Percentiles rank a stretch among this genome's conserved stretches.
Evolutionary conservation across 2,888 invertebrate genomes (phyloP).

Genomic region (Amblyjoppa proteus): DNA sequence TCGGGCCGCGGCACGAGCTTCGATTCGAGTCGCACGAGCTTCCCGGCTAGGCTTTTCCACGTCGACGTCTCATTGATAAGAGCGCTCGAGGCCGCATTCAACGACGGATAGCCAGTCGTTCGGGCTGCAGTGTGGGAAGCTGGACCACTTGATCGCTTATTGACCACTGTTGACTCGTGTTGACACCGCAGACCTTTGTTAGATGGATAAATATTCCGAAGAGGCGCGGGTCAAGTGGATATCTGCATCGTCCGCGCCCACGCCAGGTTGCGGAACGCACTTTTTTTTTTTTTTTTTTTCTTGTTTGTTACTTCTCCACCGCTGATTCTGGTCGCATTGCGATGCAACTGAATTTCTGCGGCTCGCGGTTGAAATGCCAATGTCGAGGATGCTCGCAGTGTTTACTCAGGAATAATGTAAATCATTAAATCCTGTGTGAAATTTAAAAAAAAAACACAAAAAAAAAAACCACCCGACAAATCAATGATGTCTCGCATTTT

Average conservation of each 20-base stretch:
- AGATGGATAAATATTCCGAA: constrained; percentile 82
- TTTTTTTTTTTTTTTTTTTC: constrained; percentile 1
- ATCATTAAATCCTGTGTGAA: no score
- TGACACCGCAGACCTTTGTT: constrained; percentile 84
- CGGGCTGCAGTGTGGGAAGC: constrained; percentile 80
- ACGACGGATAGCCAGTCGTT: constrained; percentile 62
- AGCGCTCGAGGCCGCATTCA: constrained; percentile 45
- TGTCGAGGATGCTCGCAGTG: not conserved
- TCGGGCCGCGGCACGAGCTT: constrained; percentile 49
- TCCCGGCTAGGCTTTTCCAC: constrained; percentile 48
- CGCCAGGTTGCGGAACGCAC: constrained; percentile 73
- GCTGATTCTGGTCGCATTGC: constrained; percentile 35
- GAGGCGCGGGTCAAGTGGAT: constrained; percentile 82
- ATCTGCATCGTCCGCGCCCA: constrained; percentile 80
- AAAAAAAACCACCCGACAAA: no score
- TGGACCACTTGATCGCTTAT: constrained; percentile 83
- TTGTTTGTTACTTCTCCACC: not conserved
- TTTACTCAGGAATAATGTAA: not conserved
- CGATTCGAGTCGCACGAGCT: constrained; percentile 60
- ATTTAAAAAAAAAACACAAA: no score
- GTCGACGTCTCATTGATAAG: constrained; percentile 33
- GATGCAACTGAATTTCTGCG: constrained; percentile 54
- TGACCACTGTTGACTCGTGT: constrained; percentile 85
- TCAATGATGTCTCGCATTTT: no score
- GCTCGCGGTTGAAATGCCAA: not conserved